Evolutionary conservation across 2,888 invertebrate genomes (phyloP).

Genomic region (Drosophila atripex): DNA sequence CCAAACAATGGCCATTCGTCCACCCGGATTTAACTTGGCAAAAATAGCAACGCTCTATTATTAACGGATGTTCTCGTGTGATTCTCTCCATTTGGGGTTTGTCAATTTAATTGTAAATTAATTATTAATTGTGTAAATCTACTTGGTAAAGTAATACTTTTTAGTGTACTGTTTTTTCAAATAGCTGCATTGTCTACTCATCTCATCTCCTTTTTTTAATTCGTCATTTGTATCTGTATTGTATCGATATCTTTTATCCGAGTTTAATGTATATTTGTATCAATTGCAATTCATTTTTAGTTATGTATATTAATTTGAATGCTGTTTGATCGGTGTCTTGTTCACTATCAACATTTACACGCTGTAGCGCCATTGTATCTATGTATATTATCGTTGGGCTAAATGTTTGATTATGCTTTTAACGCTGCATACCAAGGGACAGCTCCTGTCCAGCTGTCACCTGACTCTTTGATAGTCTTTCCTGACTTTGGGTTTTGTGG

Average conservation of each 20-base stretch:
- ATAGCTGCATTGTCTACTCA: constrained; percentile 57
- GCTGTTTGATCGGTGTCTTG: constrained; percentile 71
- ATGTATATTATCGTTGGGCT: constrained; percentile 82
- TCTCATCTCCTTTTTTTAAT: constrained; percentile 17
- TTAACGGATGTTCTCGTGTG: neutral
- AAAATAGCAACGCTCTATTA: constrained; percentile 4
- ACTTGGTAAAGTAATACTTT: constrained; percentile 76
- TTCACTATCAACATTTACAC: constrained; percentile 64
- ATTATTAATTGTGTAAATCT: constrained; percentile 60
- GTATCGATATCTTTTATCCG: constrained; percentile 16
- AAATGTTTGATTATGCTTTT: constrained; percentile 80
- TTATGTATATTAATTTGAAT: constrained; percentile 65
- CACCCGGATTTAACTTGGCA: neutral
- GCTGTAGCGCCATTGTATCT: constrained; percentile 68
- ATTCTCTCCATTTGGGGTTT: constrained; percentile 48
- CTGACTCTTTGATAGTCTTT: neutral
- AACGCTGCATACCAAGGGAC: constrained; percentile 58
- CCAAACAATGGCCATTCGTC: constrained; percentile 18
- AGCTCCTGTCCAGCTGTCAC: constrained; percentile 16
- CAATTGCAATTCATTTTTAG: constrained; percentile 48
- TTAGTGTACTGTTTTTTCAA: constrained; percentile 56
- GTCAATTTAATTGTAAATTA: constrained; percentile 68
- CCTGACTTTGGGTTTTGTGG: neutral
- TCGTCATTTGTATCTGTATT: constrained; percentile 8
- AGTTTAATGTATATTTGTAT: constrained; percentile 35